Evolutionary conservation across 2,797 vertebrate species (phyloP).

Genomic region (Antennarius maculatus): DNA sequence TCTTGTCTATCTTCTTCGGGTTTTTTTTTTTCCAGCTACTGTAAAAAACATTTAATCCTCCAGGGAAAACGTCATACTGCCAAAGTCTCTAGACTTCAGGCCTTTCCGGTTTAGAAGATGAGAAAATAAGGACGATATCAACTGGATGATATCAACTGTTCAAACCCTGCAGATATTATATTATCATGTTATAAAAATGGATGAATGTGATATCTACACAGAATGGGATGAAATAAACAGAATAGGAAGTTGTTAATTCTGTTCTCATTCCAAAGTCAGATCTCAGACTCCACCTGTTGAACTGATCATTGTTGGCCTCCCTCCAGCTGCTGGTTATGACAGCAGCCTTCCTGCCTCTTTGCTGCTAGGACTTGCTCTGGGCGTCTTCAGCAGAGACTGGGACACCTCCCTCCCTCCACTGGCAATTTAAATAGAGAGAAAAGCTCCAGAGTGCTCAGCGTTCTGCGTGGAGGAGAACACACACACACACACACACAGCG

Average conservation of each 20-base stretch:
- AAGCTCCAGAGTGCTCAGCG: slow-evolving; percentile 39
- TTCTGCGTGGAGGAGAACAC: slow-evolving; percentile 5
- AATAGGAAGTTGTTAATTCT: too few species aligned
- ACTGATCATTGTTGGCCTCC: too few species aligned
- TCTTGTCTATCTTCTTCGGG: too few species aligned
- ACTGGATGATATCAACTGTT: background rate
- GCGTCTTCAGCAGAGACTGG: slow-evolving; percentile 55
- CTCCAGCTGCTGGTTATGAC: background rate
- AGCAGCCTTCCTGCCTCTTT: slow-evolving; percentile 1
- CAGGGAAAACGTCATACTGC: slow-evolving; percentile 6
- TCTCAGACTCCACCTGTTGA: too few species aligned
- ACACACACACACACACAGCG: slow-evolving; percentile 13
- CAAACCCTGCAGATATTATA: background rate
- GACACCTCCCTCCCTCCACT: slow-evolving; percentile 54
- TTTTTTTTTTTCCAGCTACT: background rate
- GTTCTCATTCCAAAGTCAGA: too few species aligned
- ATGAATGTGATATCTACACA: too few species aligned
- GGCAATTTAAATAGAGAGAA: slow-evolving; percentile 32
- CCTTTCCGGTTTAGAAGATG: slow-evolving; percentile 21
- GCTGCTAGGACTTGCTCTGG: slow-evolving; percentile 44
- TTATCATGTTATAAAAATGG: too few species aligned
- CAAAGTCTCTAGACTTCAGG: slow-evolving; percentile 29
- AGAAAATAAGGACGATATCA: slow-evolving; percentile 35
- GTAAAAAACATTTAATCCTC: background rate
- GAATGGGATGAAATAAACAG: too few species aligned